phyloP scores from a whole-genome alignment of 2,888 invertebrate species.

The Pinctada fucata region DNA sequence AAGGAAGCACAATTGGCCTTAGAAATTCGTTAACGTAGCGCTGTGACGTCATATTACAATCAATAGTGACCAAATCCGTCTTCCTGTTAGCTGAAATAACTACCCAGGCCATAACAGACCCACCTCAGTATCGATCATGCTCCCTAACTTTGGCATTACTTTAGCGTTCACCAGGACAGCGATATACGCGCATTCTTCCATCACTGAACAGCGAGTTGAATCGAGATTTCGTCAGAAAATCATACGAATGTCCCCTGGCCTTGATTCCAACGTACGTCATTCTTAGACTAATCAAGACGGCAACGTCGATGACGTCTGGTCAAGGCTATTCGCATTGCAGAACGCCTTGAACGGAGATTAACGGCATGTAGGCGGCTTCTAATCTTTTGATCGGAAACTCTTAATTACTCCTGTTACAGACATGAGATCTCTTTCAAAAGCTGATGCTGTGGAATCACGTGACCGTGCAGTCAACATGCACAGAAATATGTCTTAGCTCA shows the following conservation, averaged over 20 bases:
- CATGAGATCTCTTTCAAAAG: too few relatives aligned
- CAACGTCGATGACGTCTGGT: too few relatives aligned
- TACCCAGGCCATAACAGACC: neutral
- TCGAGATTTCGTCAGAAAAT: neutral
- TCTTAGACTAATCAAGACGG: too few relatives aligned
- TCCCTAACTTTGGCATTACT: neutral
- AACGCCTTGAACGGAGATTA: neutral
- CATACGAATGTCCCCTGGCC: neutral
- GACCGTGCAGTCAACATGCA: too few relatives aligned
- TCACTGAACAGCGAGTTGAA: neutral
- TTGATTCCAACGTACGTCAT: too few relatives aligned
- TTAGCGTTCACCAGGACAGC: neutral
- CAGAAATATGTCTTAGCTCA: too few relatives aligned
- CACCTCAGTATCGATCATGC: neutral
- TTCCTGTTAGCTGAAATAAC: neutral
- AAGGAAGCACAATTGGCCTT: constrained; percentile 5
- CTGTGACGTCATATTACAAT: constrained; percentile 12
- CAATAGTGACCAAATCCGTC: neutral
- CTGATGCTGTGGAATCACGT: too few relatives aligned
- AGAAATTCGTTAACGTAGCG: constrained; percentile 22
- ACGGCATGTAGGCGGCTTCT: neutral
- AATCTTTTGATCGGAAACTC: neutral
- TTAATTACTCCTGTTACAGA: too few relatives aligned
- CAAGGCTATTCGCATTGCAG: too few relatives aligned
- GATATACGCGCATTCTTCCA: neutral